These are phyloP conservation scores for Sipha flava DNA, from an alignment of 1,140 invertebrate genomes.

Conservation along the genomic window DNA sequence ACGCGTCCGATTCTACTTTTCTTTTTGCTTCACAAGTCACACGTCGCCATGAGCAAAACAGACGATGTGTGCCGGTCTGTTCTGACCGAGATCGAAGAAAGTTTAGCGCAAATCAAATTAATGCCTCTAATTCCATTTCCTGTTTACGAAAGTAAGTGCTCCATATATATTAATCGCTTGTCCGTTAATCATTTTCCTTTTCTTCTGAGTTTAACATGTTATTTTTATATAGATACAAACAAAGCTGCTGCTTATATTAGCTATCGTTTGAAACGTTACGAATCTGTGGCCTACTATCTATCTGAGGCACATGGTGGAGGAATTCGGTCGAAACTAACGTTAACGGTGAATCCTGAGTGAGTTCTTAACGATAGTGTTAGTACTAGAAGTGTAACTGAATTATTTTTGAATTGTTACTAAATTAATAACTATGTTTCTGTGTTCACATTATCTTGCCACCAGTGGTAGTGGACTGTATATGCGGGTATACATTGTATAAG, in stretches of 20 bases:
- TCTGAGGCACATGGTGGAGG: slow-evolving; percentile 22
- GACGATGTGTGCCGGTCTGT: background rate
- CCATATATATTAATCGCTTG: too few relatives aligned
- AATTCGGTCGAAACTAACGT: slow-evolving; percentile 14
- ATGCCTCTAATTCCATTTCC: background rate
- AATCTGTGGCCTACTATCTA: background rate
- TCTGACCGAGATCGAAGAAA: background rate
- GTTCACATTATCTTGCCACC: too few relatives aligned
- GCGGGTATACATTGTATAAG: too few relatives aligned
- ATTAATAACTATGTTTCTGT: too few relatives aligned
- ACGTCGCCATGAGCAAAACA: background rate
- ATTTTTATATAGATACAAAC: background rate
- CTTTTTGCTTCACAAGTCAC: too few relatives aligned
- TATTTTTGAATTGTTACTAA: too few relatives aligned
- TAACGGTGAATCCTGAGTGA: background rate
- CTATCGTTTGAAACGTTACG: background rate
- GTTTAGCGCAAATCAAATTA: background rate
- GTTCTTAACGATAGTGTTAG: too few relatives aligned
- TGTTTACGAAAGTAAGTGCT: slow-evolving; percentile 23
- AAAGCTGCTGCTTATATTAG: slow-evolving; percentile 5
- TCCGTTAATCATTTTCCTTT: too few relatives aligned
- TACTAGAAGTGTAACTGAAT: too few relatives aligned
- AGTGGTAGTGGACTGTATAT: too few relatives aligned
- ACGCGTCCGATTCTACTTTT: too few relatives aligned
- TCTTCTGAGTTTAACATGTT: too few relatives aligned